Percentiles rank a stretch among this genome's conserved stretches.
Conservation (phyloP, 2,888 invertebrate species). For the Fissipunctia ypsillon region DNA sequence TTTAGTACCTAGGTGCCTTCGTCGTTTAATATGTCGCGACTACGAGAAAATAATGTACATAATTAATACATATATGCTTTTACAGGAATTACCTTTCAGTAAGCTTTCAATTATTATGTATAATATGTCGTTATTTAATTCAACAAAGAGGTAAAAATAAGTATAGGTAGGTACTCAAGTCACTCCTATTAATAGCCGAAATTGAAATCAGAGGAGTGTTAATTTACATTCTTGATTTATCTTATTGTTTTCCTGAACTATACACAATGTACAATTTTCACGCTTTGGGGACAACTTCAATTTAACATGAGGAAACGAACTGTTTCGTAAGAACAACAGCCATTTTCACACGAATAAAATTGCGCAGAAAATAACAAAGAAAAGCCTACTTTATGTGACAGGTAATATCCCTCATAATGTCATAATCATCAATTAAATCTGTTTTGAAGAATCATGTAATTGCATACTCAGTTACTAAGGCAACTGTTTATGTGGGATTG, state of each 20-base stretch:
- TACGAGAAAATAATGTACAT: conserved; percentile 32
- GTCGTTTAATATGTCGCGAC: conserved; percentile 20
- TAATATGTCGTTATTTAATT: conserved; percentile 20
- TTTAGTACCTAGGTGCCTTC: conserved; percentile 13
- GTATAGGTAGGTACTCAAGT: background rate
- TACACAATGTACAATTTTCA: conserved; percentile 11
- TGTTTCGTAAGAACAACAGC: background rate
- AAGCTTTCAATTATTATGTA: conserved; percentile 2
- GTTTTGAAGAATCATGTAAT: background rate
- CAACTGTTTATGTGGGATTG: background rate
- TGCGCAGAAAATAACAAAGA: background rate
- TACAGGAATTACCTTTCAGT: conserved; percentile 32
- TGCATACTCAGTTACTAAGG: background rate
- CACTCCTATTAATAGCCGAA: too few relatives aligned
- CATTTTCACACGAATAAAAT: background rate
- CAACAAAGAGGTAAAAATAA: background rate
- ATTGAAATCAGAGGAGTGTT: background rate
- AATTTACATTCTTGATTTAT: background rate
- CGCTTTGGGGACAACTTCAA: background rate
- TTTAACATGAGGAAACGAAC: background rate
- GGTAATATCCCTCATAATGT: background rate
- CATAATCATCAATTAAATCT: background rate
- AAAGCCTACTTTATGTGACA: background rate
- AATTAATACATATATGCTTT: conserved; percentile 21
- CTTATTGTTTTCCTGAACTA: conserved; percentile 3